Conservation (phyloP, 1,140 invertebrate genomes). For the Drosophila pectinifera region DNA sequence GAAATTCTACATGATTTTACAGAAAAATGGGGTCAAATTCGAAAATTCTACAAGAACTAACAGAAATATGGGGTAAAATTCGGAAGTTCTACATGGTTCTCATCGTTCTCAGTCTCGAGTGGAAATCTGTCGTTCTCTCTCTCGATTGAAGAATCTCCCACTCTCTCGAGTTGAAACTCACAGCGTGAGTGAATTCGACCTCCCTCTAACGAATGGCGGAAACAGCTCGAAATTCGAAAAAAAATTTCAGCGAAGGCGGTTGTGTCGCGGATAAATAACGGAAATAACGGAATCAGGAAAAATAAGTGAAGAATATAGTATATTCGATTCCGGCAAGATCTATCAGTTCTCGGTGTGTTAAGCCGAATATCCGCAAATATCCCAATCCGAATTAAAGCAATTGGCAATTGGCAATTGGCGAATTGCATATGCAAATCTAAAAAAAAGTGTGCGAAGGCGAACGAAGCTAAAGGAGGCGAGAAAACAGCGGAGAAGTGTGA, state of each 20-base stretch:
- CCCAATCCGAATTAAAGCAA: slow-evolving; percentile 28
- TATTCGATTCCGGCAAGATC: slow-evolving; percentile 43
- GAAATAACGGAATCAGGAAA: slow-evolving; percentile 39
- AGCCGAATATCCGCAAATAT: slow-evolving; percentile 20
- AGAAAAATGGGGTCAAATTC: too few species aligned
- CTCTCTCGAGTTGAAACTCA: too few species aligned
- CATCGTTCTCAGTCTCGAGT: too few species aligned
- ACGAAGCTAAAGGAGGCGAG: slow-evolving; percentile 35
- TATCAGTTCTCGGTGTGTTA: slow-evolving; percentile 23
- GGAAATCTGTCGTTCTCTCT: too few species aligned
- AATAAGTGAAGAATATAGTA: slow-evolving; percentile 66
- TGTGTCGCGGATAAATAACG: slow-evolving; percentile 9
- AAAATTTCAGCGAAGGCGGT: slow-evolving; percentile 10
- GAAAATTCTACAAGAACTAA: too few species aligned
- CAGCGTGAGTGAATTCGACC: too few species aligned
- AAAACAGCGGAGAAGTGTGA: slow-evolving; percentile 52
- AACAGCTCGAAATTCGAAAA: slow-evolving; percentile 3
- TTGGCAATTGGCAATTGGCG: slow-evolving; percentile 34
- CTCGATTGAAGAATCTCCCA: too few species aligned
- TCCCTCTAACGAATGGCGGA: too few species aligned
- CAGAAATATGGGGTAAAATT: too few species aligned
- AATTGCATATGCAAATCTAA: slow-evolving; percentile 68
- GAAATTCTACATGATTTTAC: too few species aligned
- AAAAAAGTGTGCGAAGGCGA: slow-evolving; percentile 68
- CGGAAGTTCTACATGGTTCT: too few species aligned